Base-by-base conservation (phyloP, 2,888 invertebrate genomes). In the Geophilus truncorum region DNA sequence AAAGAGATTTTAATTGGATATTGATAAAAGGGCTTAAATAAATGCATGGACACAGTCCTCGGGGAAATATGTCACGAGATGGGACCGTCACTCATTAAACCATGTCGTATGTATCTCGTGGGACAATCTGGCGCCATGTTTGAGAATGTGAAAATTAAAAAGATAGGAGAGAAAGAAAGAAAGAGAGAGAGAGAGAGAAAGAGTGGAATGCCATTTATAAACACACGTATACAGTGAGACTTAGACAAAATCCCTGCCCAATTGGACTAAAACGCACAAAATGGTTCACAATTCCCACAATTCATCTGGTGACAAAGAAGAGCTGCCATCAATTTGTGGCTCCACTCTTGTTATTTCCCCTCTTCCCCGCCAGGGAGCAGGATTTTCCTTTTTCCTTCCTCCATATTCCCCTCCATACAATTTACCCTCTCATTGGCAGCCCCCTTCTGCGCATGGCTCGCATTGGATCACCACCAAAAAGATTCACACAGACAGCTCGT, bases 361-460 rank as follows among this genome's bases (percentile, higher is more conserved):
- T 62, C 57, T 62, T 62, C 21, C 57, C 21, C 57, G 57, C 57
- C 57, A 62, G 57, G 57, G 57, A 62, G 57, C 57, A 62, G 57
- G 57, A 62, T 62, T 62, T 62, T 62, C 57, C 57, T 62, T 62
- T 62, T 62, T 62, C 57, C 57, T 62, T 62, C 57, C 57, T 62
- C 57, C 57, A 62, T 62, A 62, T 62, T 62, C 57, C 57, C 57
- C 57, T 62, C 57, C 57, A 62, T 62, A 62, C 57, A 62, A 62
- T 62, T 62, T 62, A 62, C 57, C 57, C 57, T 62, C 57, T 62
- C 57, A 62, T 62, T 62, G 57, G 57, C 57, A 62, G 57, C 57
- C 57, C 57, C 57, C 57, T 62, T 62, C 57, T 62, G 57, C 57
- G 57, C 57, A 62, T 62, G 57, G 57, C 57, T 62, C 57, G 57